phyloP scores from a whole-genome alignment of 2,113 vertebrate genomes.

The Chaenogobius annularis region DNA sequence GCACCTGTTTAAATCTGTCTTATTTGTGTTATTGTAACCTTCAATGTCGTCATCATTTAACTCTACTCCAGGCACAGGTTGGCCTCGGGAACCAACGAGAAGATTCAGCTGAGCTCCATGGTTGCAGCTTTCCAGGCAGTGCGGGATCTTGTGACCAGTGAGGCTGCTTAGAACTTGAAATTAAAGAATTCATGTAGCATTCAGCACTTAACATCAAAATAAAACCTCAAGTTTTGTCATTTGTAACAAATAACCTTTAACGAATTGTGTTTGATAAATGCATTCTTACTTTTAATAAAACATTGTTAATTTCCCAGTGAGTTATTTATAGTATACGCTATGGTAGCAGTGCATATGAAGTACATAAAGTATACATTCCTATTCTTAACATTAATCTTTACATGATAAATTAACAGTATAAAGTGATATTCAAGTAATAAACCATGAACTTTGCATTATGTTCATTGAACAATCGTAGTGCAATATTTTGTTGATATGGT shows the following conservation, averaged over 20 bases:
- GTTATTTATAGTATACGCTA: constrained; percentile 18
- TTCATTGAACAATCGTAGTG: constrained; percentile 50
- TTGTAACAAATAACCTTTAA: background rate
- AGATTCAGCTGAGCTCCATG: constrained; percentile 96
- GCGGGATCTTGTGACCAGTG: constrained; percentile 87
- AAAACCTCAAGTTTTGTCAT: background rate
- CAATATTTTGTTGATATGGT: constrained; percentile 39
- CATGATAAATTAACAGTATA: constrained; percentile 73
- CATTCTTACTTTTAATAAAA: constrained; percentile 63
- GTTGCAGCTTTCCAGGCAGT: constrained; percentile 94
- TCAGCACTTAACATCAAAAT: background rate
- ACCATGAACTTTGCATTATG: constrained; percentile 22
- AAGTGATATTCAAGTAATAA: constrained; percentile 51
- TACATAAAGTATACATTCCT: constrained; percentile 40
- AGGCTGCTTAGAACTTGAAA: constrained; percentile 70
- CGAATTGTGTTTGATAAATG: constrained; percentile 5
- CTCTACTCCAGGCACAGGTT: constrained; percentile 82
- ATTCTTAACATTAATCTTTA: constrained; percentile 43
- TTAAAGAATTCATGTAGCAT: background rate
- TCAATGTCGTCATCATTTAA: background rate
- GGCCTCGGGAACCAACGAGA: constrained; percentile 90
- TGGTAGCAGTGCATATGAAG: constrained; percentile 20
- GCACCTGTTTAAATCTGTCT: no score
- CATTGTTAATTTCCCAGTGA: constrained; percentile 32
- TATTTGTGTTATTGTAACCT: background rate